phyloP scores from a whole-genome alignment of 2,113 vertebrate genomes.

The Etheostoma spectabile region DNA sequence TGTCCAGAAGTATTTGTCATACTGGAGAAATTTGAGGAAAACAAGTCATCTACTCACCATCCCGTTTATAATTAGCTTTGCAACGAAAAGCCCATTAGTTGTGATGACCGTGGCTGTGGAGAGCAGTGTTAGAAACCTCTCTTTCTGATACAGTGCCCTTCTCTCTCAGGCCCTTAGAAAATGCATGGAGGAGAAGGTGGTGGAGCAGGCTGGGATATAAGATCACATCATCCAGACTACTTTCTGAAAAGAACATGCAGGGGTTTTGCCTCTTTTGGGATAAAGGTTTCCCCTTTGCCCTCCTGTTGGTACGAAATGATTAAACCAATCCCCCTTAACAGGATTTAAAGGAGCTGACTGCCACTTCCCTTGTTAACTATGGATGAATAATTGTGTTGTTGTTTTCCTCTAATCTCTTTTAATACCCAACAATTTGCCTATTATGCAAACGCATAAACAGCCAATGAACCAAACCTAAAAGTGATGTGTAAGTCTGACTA shows the following conservation, averaged over 20 bases:
- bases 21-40: slow-evolving; percentile 47
- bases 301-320: slow-evolving; percentile 13
- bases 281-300: slow-evolving; percentile 1
- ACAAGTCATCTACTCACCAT: slow-evolving; percentile 63
- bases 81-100: slow-evolving; percentile 60
- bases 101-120: slow-evolving; percentile 32
- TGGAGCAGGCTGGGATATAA: neutral
- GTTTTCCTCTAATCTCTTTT: slow-evolving; percentile 53
- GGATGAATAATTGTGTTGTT: slow-evolving; percentile 34
- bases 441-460: slow-evolving; percentile 45
- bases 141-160: slow-evolving; percentile 27
- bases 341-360: slow-evolving; percentile 43
- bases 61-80: slow-evolving; percentile 57
- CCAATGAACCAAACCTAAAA: slow-evolving; percentile 28
- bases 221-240: neutral
- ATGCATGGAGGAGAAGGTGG: neutral
- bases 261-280: neutral
- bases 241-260: neutral
- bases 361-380: slow-evolving; percentile 30
- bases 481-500: neutral
- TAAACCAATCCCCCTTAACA: slow-evolving; percentile 25
- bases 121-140: slow-evolving; percentile 47
- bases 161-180: slow-evolving; percentile 12
- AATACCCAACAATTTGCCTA: slow-evolving; percentile 50
- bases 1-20: slow-evolving; percentile 46